Base-by-base conservation (phyloP, 2,797 vertebrate species). In the Ciconia nigra region DNA sequence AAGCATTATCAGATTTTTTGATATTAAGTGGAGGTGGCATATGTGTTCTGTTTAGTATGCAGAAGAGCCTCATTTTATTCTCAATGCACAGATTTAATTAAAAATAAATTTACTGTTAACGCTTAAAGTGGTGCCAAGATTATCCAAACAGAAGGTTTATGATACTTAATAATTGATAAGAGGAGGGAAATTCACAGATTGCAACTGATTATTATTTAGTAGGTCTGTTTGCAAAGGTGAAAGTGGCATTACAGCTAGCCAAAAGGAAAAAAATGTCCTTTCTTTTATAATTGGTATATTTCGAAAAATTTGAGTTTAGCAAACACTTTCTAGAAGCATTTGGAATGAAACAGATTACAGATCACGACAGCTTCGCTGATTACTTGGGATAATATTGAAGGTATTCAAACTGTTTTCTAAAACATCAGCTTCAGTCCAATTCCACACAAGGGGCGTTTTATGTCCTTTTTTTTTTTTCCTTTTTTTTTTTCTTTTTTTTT, bases 91-190 rank as follows among this genome's bases (percentile, higher is more conserved):
- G 95, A 97, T 97, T 97, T 98, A 98, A 99, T 99, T 98, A 98
- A 99, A 99, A 98, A 99, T 98, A 98, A 98, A 99, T 98, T 96
- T 95, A 97, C 94, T 96, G 97, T 98, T 98, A 98, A 98, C 93
- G 96, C 94, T 96, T 97, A 97, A 98, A 98, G 96, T 90, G 98
- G 98, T 98, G 99, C 97, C 98, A 98, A 96, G 98, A 97, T 97
- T 96, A 96, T 83, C 87, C 96, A 98, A 97, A 98, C 96, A 98
- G 97, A 98, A 98, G 98, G 98, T 98, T 98, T 98, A 97, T 93
- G 98, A 97, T 97, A 80, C 97, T 99, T 98, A 98, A 99, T 97
- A 98, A 99, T 99, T 98, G 85, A 99, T 98, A 98, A 98, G 42
- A 77, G 79, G 90, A 96, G 93, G 90, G 84, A 93, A 94, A 91